These are phyloP conservation scores for Dreissena polymorpha DNA, from an alignment of 1,140 invertebrate genomes.

Conservation along the genomic window DNA sequence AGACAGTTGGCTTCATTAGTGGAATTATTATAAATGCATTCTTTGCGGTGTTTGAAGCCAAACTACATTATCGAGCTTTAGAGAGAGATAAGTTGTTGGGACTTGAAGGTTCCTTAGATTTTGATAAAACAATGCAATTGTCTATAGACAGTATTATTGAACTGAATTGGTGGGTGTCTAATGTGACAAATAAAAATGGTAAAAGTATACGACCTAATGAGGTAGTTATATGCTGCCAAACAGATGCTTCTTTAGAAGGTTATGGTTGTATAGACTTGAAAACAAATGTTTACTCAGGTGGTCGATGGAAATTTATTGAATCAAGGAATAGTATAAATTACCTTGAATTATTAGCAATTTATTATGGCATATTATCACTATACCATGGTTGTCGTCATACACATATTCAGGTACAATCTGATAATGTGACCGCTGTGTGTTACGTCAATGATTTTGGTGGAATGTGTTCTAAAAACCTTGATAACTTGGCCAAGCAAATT, in stretches of 20 bases:
- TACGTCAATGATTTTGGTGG: slow-evolving; percentile 63
- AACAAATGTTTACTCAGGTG: background rate
- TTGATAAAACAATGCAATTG: slow-evolving; percentile 37
- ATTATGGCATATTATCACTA: slow-evolving; percentile 17
- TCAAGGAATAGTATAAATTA: slow-evolving; percentile 11
- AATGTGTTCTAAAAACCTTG: slow-evolving; percentile 38
- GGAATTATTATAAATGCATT: slow-evolving; percentile 41
- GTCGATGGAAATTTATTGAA: slow-evolving; percentile 21
- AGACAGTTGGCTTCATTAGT: slow-evolving; percentile 45
- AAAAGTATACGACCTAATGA: slow-evolving; percentile 2
- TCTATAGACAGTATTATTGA: slow-evolving; percentile 1
- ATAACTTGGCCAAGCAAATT: slow-evolving; percentile 52
- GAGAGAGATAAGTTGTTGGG: slow-evolving; percentile 39
- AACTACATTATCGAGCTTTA: slow-evolving; percentile 39
- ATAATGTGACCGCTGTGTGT: slow-evolving; percentile 55
- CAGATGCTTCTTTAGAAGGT: slow-evolving; percentile 21
- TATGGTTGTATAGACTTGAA: slow-evolving; percentile 2
- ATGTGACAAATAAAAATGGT: slow-evolving; percentile 14
- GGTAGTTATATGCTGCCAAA: background rate
- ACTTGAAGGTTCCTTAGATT: slow-evolving; percentile 18
- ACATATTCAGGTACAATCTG: slow-evolving; percentile 42
- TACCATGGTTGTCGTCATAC: slow-evolving; percentile 2
- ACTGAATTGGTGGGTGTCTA: slow-evolving; percentile 40
- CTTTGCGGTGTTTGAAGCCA: slow-evolving; percentile 32
- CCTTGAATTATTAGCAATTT: slow-evolving; percentile 17